Evolutionary conservation across 2,797 vertebrate genomes (phyloP), one percentile per base, ranked within the genome.

Genomic region (Danio choprae): DNA sequence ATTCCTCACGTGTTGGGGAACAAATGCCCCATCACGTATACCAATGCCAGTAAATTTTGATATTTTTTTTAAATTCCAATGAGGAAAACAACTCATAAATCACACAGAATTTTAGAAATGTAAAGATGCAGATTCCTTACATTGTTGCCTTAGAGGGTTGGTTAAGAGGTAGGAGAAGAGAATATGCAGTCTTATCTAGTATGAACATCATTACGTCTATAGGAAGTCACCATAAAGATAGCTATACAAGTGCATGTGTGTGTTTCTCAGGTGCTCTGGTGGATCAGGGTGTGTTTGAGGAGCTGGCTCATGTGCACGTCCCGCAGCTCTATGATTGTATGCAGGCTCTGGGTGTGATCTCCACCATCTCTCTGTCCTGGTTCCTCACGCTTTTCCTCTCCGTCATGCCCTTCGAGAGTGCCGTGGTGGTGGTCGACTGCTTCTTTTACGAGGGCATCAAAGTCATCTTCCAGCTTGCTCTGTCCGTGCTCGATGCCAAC

Each of bases 391-490:
- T 99, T 18, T 99, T 99, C 86, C 95, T 99, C 86, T 98, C 97
- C 0, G 98, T 98, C 85, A 98, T 99, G 97, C 98, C 98, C 0
- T 99, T 99, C 58, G 97, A 98, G 91, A 99, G 97, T 1, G 98
- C 98, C 0, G 97, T 99, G 80, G 97, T 98, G 81, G 97, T 99
- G 64, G 97, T 99, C 62, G 97, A 99, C 91, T 99, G 98, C 92
- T 99, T 99, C 94, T 99, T 99, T 93, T 99, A 96, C 73, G 98
- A 99, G 89, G 98, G 98, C 91, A 98, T 99, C 91, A 99, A 99
- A 87, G 97, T 98, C 88, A 98, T 99, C 89, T 98, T 99, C 90
- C 98, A 98, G 85, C 89, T 99, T 85, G 97, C 97, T 0, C 94
- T 99, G 0, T 96, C 97, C 0, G 97, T 99, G 86, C 94, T 99